Conservation (phyloP, 2,888 invertebrate species). For the Aleiodes testaceus region DNA sequence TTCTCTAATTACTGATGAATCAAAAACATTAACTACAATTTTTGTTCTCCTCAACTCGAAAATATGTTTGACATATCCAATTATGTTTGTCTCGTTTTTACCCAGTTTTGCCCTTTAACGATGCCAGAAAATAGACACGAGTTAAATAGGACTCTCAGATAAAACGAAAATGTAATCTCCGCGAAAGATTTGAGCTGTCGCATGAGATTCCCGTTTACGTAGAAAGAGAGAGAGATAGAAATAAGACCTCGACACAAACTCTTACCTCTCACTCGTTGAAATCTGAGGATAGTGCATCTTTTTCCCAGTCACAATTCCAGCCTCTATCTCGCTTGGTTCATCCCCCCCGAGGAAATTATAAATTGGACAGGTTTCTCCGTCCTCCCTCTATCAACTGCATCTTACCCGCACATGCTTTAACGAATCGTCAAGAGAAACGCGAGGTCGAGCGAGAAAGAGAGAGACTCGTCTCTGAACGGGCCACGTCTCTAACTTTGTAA, state of each 20-base stretch:
- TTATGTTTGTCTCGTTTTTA: neutral
- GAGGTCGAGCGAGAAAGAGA: no score
- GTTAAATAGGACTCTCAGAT: neutral
- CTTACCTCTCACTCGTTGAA: conserved; percentile 29
- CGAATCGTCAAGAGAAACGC: conserved; percentile 27
- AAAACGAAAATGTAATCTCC: conserved; percentile 34
- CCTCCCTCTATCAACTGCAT: conserved; percentile 22
- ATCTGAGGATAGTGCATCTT: conserved; percentile 1
- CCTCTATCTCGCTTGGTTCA: conserved; percentile 38
- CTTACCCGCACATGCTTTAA: conserved; percentile 29
- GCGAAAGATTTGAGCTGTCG: conserved; percentile 45
- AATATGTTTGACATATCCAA: conserved; percentile 3
- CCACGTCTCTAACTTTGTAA: conserved; percentile 37
- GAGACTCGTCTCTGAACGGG: conserved; percentile 32
- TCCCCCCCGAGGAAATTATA: conserved; percentile 53
- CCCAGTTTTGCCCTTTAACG: neutral
- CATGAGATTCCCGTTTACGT: conserved; percentile 43
- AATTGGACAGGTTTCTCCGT: conserved; percentile 48
- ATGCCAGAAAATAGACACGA: conserved; percentile 18
- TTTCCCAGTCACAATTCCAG: conserved; percentile 12
- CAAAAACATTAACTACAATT: neutral
- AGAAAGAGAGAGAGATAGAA: neutral
- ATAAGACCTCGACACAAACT: conserved; percentile 35
- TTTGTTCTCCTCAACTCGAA: neutral
- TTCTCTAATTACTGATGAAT: neutral